phyloP scores from a whole-genome alignment of 2,113 vertebrate species.

The Pelobates fuscus region DNA sequence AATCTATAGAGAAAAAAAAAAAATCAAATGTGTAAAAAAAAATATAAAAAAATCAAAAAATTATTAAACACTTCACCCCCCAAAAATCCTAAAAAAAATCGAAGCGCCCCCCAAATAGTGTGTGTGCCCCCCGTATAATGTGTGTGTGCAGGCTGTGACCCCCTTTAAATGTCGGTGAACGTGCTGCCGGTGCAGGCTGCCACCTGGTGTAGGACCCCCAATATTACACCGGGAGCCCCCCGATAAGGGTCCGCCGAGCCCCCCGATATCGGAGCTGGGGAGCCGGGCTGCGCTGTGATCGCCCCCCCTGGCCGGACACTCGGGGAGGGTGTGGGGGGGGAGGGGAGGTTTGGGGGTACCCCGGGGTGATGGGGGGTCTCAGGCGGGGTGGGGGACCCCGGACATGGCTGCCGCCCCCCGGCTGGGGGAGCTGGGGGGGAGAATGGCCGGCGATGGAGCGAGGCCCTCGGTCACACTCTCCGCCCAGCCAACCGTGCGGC shows the following conservation, averaged over 20 bases:
- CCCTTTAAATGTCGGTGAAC: no score
- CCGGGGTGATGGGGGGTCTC: slow-evolving; percentile 51
- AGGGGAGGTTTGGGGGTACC: slow-evolving; percentile 58
- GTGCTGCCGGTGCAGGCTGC: neutral
- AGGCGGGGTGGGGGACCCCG: slow-evolving; percentile 62
- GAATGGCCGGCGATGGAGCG: no score
- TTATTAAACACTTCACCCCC: no score
- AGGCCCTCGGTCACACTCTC: slow-evolving; percentile 52
- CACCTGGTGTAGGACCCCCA: slow-evolving; percentile 9
- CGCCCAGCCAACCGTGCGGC: slow-evolving; percentile 51
- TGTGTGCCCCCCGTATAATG: no score
- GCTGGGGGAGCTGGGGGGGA: neutral
- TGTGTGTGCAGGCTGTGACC: no score
- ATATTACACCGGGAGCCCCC: neutral
- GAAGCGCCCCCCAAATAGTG: no score
- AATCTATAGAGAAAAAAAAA: no score
- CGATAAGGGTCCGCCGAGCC: neutral
- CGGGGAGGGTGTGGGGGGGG: neutral
- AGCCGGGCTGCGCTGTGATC: slow-evolving; percentile 60
- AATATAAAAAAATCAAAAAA: no score
- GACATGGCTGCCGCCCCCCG: slow-evolving; percentile 72
- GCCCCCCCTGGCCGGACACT: neutral
- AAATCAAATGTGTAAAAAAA: no score
- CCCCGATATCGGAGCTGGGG: neutral
- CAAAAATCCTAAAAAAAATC: no score